Conservation (phyloP, 1,140 invertebrate genomes). For the Ips nitidus region DNA sequence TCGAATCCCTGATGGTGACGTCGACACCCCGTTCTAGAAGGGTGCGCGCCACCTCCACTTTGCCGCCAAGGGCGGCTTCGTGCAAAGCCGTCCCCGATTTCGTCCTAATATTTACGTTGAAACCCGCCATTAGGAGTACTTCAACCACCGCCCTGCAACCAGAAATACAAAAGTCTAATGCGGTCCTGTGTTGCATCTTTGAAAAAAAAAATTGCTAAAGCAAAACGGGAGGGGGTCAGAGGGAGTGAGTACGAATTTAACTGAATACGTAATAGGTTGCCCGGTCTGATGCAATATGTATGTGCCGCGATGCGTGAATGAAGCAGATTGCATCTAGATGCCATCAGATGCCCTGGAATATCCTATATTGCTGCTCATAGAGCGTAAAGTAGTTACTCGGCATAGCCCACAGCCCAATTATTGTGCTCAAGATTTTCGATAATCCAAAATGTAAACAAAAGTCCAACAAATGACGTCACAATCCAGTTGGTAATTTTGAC, state of each 20-base stretch:
- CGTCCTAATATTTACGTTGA: constrained; percentile 87
- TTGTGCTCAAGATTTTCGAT: no score
- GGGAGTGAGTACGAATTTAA: not conserved
- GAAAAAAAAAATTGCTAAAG: no score
- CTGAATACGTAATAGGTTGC: constrained; percentile 7
- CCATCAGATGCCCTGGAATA: constrained; percentile 8
- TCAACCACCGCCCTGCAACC: constrained; percentile 75
- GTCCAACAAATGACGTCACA: no score
- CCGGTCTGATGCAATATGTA: constrained; percentile 32
- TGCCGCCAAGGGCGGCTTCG: constrained; percentile 92
- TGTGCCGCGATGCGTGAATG: constrained; percentile 25
- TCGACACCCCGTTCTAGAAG: constrained; percentile 83
- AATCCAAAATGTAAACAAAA: no score
- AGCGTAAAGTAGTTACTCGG: constrained; percentile 1
- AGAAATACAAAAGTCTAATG: constrained; percentile 37
- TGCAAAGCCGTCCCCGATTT: constrained; percentile 89
- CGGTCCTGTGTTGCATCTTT: no score
- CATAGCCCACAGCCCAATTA: no score
- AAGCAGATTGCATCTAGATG: constrained; percentile 35
- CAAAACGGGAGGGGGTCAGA: no score
- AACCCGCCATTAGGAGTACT: constrained; percentile 78
- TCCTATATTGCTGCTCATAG: constrained; percentile 14
- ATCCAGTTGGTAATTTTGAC: no score
- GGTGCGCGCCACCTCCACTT: constrained; percentile 84
- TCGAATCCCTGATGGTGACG: constrained; percentile 73